These are phyloP conservation scores for Camelus bactrianus DNA, from an alignment of 2,113 vertebrate species.

Conservation along the genomic window DNA sequence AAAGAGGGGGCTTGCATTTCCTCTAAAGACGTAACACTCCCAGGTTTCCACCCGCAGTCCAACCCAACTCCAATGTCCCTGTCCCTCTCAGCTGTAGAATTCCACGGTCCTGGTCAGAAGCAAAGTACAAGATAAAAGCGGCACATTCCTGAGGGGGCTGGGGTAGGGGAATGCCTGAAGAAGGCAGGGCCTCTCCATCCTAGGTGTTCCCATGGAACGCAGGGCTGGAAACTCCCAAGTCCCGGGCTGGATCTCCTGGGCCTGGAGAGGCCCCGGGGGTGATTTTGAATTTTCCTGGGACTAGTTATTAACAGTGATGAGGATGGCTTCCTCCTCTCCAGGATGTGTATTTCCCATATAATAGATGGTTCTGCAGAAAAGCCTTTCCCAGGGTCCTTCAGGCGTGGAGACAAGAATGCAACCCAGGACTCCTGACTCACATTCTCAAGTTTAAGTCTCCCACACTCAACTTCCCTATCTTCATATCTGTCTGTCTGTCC, in stretches of 20 bases:
- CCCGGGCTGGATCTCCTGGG: conserved; percentile 73
- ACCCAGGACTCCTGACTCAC: background rate
- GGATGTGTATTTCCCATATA: background rate
- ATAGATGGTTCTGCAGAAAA: background rate
- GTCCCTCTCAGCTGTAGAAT: conserved; percentile 21
- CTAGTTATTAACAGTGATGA: conserved; percentile 12
- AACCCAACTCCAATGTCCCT: background rate
- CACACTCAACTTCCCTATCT: background rate
- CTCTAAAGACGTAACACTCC: background rate
- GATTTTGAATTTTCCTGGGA: background rate
- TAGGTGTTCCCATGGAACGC: background rate
- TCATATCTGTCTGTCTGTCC: background rate
- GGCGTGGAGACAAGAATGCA: background rate
- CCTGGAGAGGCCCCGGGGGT: background rate
- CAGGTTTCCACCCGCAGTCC: background rate
- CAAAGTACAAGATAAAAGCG: conserved; percentile 41
- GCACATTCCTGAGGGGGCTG: conserved; percentile 77
- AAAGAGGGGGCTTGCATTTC: background rate
- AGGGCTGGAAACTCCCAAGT: conserved; percentile 72
- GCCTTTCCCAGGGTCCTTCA: conserved; percentile 33
- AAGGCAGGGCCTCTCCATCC: conserved; percentile 66
- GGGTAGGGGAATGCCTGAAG: conserved; percentile 51
- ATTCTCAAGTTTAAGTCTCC: background rate
- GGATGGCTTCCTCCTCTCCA: background rate
- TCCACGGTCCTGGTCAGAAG: background rate